phyloP scores from a whole-genome alignment of 2,888 invertebrate species.

The Dryobotodes eremita region DNA sequence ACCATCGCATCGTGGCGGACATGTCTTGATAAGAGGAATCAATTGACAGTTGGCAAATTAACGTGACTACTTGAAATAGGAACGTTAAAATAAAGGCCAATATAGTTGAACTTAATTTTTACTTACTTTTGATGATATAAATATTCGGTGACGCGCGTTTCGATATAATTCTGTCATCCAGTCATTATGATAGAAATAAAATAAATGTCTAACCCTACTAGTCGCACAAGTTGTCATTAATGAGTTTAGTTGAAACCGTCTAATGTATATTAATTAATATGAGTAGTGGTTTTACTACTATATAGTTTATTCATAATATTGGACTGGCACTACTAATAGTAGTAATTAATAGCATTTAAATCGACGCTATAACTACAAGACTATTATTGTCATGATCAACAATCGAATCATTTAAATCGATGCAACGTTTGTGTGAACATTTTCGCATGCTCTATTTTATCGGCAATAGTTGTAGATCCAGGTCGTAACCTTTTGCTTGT shows the following conservation, averaged over 20 bases:
- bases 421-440: too few species aligned
- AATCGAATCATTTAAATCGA: constrained; percentile 3
- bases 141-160: too few species aligned
- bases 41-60: constrained; percentile 42
- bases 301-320: not conserved
- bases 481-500: constrained; percentile 2
- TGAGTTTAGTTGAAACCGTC: not conserved
- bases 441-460: not conserved
- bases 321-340: not conserved
- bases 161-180: too few species aligned
- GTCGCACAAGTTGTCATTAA: not conserved
- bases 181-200: not conserved
- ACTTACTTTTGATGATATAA: not conserved
- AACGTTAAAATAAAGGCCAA: constrained; percentile 2
- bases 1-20: constrained; percentile 30
- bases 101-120: not conserved
- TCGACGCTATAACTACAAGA: not conserved
- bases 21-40: constrained; percentile 54
- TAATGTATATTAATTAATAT: constrained; percentile 3
- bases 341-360: not conserved
- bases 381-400: not conserved
- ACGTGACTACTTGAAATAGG: constrained; percentile 41
- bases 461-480: constrained; percentile 1
- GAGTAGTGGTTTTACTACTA: not conserved
- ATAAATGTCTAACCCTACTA: not conserved